Base-by-base conservation (phyloP, 1,140 invertebrate genomes). In the Drosophila sturtevanti region DNA sequence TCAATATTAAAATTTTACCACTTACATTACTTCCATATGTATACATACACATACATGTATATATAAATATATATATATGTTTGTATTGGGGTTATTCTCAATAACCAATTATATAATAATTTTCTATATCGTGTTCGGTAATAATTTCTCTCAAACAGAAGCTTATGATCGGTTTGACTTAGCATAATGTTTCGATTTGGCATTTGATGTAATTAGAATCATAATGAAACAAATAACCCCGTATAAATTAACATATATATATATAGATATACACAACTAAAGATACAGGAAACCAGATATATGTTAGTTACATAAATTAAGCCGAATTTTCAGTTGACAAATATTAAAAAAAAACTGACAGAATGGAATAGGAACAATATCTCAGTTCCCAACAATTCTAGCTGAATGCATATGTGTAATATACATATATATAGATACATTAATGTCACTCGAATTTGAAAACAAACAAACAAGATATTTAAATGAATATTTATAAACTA, bases 201-300 rank as follows among this genome's bases (percentile, higher is more conserved):
- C 6, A 31, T 6, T 31, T 1, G 27, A 4, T 31, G 27, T 31
- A 31, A 31, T 31, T 31, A 31, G 0, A 31, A 31, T 31, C 7
- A 31, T 31, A 6, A 31, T 31, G 3, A 6, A 35, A 21, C 11
- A 11, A 16, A 0, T 48, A 48, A 48, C 41, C 41, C 41, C 3
- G 16, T 54, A 54, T 54, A 52, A 54, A 41, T 54, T 31, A 31
- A 64, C 18, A 63, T 70, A 75, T 62, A 67, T 74, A 37, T 41
- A 44, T 18, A 71, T 73, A 38, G n/a, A 14, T 38, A 10, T 48
- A 41, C 14, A 14, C 16, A 48, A 48, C 41, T 74, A 62, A 68
- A 75, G 24, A 75, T 75, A 75, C 64, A 76, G 72, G 64, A 63
- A 58, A 62, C 67, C 18, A 64, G 72, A 74, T 74, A 67, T 21